These are phyloP conservation scores for Cryptocephalus moraei DNA, from an alignment of 2,888 invertebrate species.

Conservation along the genomic window DNA sequence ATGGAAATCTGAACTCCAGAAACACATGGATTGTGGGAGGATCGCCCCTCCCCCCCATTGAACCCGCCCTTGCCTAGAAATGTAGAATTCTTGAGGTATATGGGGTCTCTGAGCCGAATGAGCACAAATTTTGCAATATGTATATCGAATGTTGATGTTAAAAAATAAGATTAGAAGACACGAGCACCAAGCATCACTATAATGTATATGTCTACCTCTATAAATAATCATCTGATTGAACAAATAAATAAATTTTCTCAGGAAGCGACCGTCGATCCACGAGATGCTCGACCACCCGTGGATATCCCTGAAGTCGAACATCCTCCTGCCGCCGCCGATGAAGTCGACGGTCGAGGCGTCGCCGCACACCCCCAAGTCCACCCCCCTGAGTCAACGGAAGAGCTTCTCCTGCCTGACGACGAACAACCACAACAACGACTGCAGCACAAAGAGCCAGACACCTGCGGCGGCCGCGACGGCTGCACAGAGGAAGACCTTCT, in stretches of 20 bases:
- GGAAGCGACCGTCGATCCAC: constrained; percentile 79
- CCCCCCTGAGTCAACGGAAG: constrained; percentile 32
- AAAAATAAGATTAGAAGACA: too few species aligned
- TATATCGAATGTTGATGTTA: too few species aligned
- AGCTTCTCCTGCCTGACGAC: constrained; percentile 24
- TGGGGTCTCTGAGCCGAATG: too few species aligned
- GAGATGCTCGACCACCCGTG: constrained; percentile 87
- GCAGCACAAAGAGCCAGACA: not conserved
- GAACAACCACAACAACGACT: not conserved
- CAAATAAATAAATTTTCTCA: constrained; percentile 37
- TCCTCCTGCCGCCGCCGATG: constrained; percentile 22
- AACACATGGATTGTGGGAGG: too few species aligned
- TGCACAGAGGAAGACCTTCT: constrained; percentile 21
- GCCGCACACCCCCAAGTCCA: constrained; percentile 18
- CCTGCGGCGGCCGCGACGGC: constrained; percentile 7
- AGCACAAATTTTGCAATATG: too few species aligned
- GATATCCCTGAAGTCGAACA: constrained; percentile 45
- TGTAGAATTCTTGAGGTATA: too few species aligned
- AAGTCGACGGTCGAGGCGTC: constrained; percentile 12
- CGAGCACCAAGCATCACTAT: too few species aligned
- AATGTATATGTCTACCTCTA: too few species aligned
- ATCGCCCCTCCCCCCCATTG: too few species aligned
- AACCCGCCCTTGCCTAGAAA: too few species aligned
- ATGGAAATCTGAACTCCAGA: too few species aligned
- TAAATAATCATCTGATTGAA: not conserved